phyloP scores from a whole-genome alignment of 2,888 invertebrate species.

The Agriopis aurantiaria region DNA sequence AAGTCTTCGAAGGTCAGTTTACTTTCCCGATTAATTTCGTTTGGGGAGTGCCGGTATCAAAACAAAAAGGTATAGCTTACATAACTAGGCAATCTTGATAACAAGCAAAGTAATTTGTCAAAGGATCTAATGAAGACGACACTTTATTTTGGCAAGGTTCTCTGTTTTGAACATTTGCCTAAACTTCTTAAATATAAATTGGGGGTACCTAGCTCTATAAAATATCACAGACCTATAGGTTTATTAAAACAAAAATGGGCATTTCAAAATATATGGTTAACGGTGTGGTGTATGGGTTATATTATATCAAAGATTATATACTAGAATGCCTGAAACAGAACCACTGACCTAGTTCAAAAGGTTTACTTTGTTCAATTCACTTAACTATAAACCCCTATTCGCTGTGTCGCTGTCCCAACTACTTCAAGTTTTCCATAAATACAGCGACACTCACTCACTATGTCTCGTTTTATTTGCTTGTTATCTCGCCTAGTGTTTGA shows the following conservation, averaged over 20 bases:
- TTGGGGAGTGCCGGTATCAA: slow-evolving; percentile 62
- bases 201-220: too few relatives aligned
- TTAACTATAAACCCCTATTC: not conserved
- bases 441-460: not conserved
- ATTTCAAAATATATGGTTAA: not conserved
- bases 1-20: slow-evolving; percentile 72
- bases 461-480: not conserved
- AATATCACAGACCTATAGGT: too few relatives aligned
- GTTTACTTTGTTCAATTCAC: not conserved
- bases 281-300: not conserved
- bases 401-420: not conserved
- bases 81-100: slow-evolving; percentile 41
- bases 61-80: slow-evolving; percentile 43
- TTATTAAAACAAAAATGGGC: not conserved
- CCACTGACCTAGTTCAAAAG: not conserved
- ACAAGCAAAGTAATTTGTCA: slow-evolving; percentile 41
- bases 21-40: slow-evolving; percentile 77
- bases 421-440: not conserved
- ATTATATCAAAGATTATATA: too few relatives aligned
- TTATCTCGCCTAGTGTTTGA: slow-evolving; percentile 1
- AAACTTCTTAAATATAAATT: slow-evolving; percentile 3
- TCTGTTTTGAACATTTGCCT: slow-evolving; percentile 16
- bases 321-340: not conserved
- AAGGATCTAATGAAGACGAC: slow-evolving; percentile 31
- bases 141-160: slow-evolving; percentile 23